Evolutionary conservation across 1,140 invertebrate genomes (phyloP).

Genomic region (Dendrolimus kikuchii): DNA sequence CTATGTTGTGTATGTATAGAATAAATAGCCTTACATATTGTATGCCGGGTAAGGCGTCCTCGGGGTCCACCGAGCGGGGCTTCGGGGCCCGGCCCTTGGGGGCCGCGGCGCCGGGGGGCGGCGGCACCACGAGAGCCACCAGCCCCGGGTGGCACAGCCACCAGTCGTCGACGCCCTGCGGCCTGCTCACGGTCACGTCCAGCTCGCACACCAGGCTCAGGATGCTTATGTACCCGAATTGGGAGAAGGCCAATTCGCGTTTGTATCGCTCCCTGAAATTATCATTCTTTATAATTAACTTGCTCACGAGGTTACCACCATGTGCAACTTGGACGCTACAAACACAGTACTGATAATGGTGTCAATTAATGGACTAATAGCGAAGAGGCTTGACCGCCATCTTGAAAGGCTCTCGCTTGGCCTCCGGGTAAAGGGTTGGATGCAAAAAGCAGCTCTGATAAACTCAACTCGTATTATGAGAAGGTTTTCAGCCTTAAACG

Average conservation of each 20-base stretch:
- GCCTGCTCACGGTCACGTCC: conserved; percentile 13
- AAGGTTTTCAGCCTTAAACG: too few relatives aligned
- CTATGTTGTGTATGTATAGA: too few relatives aligned
- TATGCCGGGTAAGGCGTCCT: conserved; percentile 43
- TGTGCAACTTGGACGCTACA: background rate
- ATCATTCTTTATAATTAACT: too few relatives aligned
- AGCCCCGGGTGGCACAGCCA: conserved; percentile 13
- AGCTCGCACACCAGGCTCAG: conserved; percentile 28
- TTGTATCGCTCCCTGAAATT: conserved; percentile 30
- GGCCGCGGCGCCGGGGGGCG: conserved; percentile 8
- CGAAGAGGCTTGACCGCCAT: too few relatives aligned
- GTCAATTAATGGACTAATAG: too few relatives aligned
- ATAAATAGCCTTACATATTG: conserved; percentile 25
- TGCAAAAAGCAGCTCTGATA: too few relatives aligned
- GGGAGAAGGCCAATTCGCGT: conserved; percentile 38
- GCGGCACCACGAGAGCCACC: too few relatives aligned
- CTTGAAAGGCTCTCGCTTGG: too few relatives aligned
- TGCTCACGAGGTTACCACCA: too few relatives aligned
- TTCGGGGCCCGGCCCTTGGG: conserved; percentile 6
- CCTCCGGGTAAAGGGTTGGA: too few relatives aligned
- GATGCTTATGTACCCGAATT: conserved; percentile 41
- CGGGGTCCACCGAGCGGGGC: conserved; percentile 15
- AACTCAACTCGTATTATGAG: too few relatives aligned
- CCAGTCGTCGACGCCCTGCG: conserved; percentile 24
- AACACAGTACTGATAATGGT: background rate